phyloP scores from a whole-genome alignment of 2,888 invertebrate species.

The Chrysina gloriosa region DNA sequence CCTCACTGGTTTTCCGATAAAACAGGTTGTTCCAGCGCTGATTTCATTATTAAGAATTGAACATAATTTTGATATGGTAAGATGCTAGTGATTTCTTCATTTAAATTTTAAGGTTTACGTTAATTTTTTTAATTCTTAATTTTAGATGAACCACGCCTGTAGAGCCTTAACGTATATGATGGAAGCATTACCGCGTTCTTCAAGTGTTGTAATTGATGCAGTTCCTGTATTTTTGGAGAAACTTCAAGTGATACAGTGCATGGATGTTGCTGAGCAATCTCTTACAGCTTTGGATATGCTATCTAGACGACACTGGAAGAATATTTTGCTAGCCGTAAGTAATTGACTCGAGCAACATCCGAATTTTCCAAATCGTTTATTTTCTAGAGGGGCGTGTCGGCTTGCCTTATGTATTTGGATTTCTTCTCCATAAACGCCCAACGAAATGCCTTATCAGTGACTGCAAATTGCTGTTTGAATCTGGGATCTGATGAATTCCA shows the following conservation, averaged over 20 bases:
- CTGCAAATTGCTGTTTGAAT: slow-evolving; percentile 98
- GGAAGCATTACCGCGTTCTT: slow-evolving; percentile 97
- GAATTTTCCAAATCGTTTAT: not conserved
- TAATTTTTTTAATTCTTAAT: not conserved
- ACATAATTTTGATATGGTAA: slow-evolving; percentile 97
- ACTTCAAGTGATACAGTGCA: slow-evolving; percentile 97
- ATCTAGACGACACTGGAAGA: slow-evolving; percentile 95
- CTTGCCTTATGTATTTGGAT: slow-evolving; percentile 96
- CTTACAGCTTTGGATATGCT: slow-evolving; percentile 97
- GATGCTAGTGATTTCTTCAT: slow-evolving; percentile 46
- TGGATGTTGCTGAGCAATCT: slow-evolving; percentile 99
- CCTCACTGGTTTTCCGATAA: slow-evolving; percentile 96
- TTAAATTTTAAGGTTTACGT: not conserved
- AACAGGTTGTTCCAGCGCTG: slow-evolving; percentile 96
- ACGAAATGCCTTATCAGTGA: slow-evolving; percentile 94
- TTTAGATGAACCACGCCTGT: slow-evolving; percentile 97
- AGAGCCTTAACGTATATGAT: slow-evolving; percentile 99
- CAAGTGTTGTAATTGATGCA: slow-evolving; percentile 95
- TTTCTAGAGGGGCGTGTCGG: slow-evolving; percentile 90
- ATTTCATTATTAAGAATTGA: slow-evolving; percentile 94
- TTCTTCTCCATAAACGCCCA: slow-evolving; percentile 99
- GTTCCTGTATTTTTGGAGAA: slow-evolving; percentile 98
- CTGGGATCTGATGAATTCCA: slow-evolving; percentile 94
- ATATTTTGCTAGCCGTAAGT: slow-evolving; percentile 90
- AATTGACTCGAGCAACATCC: not conserved